A percentile compares a stretch with the other conserved stretches of the same genome.
These are phyloP conservation scores for Agrochola lota DNA, from an alignment of 2,888 invertebrate species.

Conservation along the genomic window DNA sequence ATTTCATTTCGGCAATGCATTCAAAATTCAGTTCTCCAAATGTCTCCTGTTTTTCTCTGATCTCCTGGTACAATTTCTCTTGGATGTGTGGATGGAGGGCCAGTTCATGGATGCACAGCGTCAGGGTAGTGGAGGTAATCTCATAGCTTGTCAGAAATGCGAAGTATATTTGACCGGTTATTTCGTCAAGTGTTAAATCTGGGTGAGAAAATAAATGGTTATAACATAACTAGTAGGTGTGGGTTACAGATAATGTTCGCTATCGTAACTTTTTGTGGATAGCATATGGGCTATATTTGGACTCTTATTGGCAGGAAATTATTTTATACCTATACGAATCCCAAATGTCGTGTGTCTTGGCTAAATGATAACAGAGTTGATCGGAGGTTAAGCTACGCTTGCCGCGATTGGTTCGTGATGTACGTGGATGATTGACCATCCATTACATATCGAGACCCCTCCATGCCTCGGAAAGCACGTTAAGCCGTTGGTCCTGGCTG, in stretches of 20 bases:
- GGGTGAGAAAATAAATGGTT: constrained; percentile 11
- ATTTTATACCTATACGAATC: neutral
- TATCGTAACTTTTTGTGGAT: neutral
- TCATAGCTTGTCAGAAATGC: constrained; percentile 86
- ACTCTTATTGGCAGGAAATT: neutral
- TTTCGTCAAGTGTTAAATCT: constrained; percentile 82
- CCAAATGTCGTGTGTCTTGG: no score
- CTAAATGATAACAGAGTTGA: no score
- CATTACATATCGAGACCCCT: no score
- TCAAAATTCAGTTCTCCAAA: constrained; percentile 72
- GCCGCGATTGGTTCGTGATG: no score
- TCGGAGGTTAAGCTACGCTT: no score
- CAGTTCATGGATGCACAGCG: constrained; percentile 77
- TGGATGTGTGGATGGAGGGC: constrained; percentile 80
- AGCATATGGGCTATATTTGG: neutral
- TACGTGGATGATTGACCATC: no score
- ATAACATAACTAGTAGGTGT: neutral
- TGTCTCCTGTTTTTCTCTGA: constrained; percentile 70
- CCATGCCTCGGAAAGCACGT: no score
- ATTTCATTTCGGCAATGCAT: constrained; percentile 75
- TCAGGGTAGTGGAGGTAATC: constrained; percentile 77
- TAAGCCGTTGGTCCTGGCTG: no score
- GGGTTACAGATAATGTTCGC: neutral
- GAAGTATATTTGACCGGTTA: constrained; percentile 83
- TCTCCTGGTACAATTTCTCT: constrained; percentile 81